These are phyloP conservation scores for Habrosyne pyritoides DNA, from an alignment of 2,888 invertebrate genomes.

Conservation along the genomic window DNA sequence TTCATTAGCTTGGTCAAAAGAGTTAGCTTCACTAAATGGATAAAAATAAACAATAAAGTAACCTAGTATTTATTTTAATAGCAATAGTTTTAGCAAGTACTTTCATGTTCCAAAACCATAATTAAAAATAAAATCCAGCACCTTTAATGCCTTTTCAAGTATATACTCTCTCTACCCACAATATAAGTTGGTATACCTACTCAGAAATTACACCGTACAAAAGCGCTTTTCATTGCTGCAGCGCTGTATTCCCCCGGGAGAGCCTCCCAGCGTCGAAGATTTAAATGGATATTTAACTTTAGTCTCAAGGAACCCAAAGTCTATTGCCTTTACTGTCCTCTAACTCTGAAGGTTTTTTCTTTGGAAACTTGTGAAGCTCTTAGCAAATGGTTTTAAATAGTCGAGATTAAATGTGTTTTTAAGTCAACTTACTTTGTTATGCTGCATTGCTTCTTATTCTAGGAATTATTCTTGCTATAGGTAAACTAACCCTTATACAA, in stretches of 20 bases:
- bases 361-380: constrained; percentile 68
- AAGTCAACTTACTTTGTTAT: constrained; percentile 25
- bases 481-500: background rate
- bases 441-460: background rate
- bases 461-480: background rate
- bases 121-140: background rate
- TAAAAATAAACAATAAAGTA: too few species aligned
- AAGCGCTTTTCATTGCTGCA: constrained; percentile 63
- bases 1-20: too few species aligned
- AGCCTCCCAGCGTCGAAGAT: constrained; percentile 69
- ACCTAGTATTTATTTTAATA: too few species aligned
- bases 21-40: too few species aligned
- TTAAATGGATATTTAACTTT: constrained; percentile 83
- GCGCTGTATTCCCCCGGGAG: constrained; percentile 59
- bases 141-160: background rate
- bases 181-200: constrained; percentile 18
- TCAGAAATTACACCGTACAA: constrained; percentile 42
- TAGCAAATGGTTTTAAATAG: constrained; percentile 77
- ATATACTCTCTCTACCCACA: constrained; percentile 18
- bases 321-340: constrained; percentile 71
- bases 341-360: constrained; percentile 55
- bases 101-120: too few species aligned
- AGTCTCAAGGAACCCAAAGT: constrained; percentile 78
- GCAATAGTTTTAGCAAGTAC: too few species aligned
- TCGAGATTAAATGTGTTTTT: constrained; percentile 51